A percentile compares a stretch with the other conserved stretches of the same genome.
These are phyloP conservation scores for Numenius arquata DNA, from an alignment of 2,113 vertebrate genomes.

Conservation along the genomic window DNA sequence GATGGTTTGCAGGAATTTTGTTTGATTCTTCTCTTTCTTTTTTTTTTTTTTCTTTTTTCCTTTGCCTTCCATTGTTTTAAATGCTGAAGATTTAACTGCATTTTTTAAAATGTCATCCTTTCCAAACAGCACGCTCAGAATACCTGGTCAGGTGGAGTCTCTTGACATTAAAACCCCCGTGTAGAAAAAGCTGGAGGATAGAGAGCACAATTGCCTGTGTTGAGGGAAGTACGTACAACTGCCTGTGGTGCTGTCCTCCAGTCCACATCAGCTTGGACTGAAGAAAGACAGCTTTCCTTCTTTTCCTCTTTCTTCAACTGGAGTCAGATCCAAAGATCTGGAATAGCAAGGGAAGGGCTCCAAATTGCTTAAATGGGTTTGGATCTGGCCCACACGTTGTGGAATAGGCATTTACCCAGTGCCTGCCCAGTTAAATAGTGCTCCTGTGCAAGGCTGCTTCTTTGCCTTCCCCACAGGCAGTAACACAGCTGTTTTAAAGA, in stretches of 20 bases:
- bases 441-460: neutral
- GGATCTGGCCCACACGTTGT: neutral
- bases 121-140: neutral
- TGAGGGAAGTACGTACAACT: neutral
- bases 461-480: neutral
- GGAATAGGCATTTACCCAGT: neutral
- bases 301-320: neutral
- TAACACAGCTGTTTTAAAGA: neutral
- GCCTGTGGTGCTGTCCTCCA: neutral
- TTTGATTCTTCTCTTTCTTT: neutral
- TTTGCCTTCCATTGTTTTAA: neutral
- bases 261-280: neutral
- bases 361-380: neutral
- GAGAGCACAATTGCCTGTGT: neutral
- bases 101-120: neutral
- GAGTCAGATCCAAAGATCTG: neutral
- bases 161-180: rapidly evolving
- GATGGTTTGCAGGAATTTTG: neutral
- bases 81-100: neutral
- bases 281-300: neutral
- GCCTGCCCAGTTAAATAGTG: neutral
- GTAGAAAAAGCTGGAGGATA: neutral
- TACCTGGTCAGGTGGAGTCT: neutral
- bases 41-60: neutral
- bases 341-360: neutral